Conservation (phyloP, 2,113 vertebrate genomes). For the Sinocyclocheilus anshuiensis region DNA sequence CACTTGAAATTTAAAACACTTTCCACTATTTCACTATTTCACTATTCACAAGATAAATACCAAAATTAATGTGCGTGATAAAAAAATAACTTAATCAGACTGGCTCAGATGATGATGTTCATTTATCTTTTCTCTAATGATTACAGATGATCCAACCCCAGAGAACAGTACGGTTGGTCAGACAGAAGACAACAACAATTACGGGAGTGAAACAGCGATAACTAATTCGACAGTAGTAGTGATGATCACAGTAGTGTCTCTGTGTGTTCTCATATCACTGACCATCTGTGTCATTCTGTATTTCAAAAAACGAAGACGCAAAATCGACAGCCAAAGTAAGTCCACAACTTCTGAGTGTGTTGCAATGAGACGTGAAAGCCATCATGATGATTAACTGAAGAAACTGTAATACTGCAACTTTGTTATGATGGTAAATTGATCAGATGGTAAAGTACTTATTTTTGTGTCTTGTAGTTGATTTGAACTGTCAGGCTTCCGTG, state of each 20-base stretch:
- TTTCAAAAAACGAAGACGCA: neutral
- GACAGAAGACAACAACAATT: neutral
- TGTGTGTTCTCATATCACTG: slow-evolving; percentile 1
- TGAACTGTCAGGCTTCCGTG: neutral
- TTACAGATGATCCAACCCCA: neutral
- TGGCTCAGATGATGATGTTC: neutral
- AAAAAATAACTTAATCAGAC: no score
- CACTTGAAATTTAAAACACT: no score
- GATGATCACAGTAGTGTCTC: neutral
- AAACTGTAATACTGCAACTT: neutral
- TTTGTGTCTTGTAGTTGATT: neutral
- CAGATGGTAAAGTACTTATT: neutral
- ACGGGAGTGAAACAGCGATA: neutral
- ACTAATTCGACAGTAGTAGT: neutral
- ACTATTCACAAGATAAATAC: no score
- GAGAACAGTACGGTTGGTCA: neutral
- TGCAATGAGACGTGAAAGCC: neutral
- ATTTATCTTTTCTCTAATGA: neutral
- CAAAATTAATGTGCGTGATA: no score
- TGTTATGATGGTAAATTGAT: neutral
- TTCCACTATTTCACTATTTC: no score
- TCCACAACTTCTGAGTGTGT: neutral
- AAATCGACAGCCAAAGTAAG: neutral
- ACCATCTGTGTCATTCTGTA: neutral
- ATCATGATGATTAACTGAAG: neutral